Evolutionary conservation across 2,888 invertebrate genomes (phyloP).

Genomic region (Syritta pipiens): DNA sequence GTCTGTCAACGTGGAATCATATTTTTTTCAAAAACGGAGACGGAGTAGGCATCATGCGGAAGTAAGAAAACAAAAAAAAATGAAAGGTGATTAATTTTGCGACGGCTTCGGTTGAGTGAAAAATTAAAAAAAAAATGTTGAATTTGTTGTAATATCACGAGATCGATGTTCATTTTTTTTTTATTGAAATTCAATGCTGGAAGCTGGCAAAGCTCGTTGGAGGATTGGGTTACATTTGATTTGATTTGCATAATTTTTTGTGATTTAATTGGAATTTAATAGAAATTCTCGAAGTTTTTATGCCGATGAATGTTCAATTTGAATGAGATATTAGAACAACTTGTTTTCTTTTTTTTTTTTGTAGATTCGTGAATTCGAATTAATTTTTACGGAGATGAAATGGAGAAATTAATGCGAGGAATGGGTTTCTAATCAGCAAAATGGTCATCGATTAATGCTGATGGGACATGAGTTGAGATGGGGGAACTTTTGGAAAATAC

Average conservation of each 20-base stretch:
- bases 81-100: conserved; percentile 26
- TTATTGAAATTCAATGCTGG: conserved; percentile 30
- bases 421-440: too few relatives aligned
- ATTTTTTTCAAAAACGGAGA: background rate
- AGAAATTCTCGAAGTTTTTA: conserved; percentile 15
- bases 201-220: conserved; percentile 31
- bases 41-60: background rate
- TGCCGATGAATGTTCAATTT: conserved; percentile 27
- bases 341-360: too few relatives aligned
- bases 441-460: too few relatives aligned
- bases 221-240: conserved; percentile 48
- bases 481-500: too few relatives aligned
- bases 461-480: too few relatives aligned
- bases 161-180: conserved; percentile 25
- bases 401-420: background rate
- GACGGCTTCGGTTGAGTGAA: conserved; percentile 16
- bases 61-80: too few relatives aligned
- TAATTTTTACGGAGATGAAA: too few relatives aligned
- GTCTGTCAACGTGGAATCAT: conserved; percentile 7
- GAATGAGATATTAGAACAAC: conserved; percentile 38
- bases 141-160: conserved; percentile 11
- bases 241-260: conserved; percentile 50
- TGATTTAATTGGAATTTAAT: conserved; percentile 9
- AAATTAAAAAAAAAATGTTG: conserved; percentile 21
- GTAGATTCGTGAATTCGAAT: too few relatives aligned